These are phyloP conservation scores for Onthophagus sagittarius DNA, from an alignment of 2,888 invertebrate genomes.

Conservation along the genomic window DNA sequence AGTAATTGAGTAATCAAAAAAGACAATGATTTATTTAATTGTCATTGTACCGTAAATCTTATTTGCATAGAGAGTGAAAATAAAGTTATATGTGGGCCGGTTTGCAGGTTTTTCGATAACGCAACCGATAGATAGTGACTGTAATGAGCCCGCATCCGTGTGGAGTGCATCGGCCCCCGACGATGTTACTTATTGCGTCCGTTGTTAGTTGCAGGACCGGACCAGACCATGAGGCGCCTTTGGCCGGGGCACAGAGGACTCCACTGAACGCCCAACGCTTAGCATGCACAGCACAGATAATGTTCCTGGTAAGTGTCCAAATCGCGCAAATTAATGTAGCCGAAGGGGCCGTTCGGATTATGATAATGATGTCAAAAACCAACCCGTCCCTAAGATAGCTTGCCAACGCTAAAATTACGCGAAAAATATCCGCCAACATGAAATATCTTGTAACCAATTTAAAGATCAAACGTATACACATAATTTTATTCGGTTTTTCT, in stretches of 20 bases:
- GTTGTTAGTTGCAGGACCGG: slow-evolving; percentile 36
- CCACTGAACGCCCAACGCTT: slow-evolving; percentile 35
- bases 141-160: slow-evolving; percentile 36
- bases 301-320: slow-evolving; percentile 46
- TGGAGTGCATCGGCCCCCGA: slow-evolving; percentile 23
- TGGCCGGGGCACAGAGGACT: slow-evolving; percentile 31
- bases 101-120: slow-evolving; percentile 18
- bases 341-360: neutral
- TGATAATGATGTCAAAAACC: neutral
- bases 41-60: neutral
- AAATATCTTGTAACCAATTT: too few species aligned
- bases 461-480: too few species aligned
- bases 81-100: slow-evolving; percentile 21
- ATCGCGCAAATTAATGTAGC: slow-evolving; percentile 16
- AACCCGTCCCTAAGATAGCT: neutral
- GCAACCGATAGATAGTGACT: slow-evolving; percentile 26
- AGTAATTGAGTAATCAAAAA: neutral
- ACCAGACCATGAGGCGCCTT: slow-evolving; percentile 40
- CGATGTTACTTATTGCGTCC: slow-evolving; percentile 26
- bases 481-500: too few species aligned
- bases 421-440: too few species aligned
- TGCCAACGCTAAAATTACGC: neutral
- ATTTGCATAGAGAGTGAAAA: neutral
- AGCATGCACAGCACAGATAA: slow-evolving; percentile 52
- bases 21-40: neutral